A percentile compares a stretch with the other conserved stretches of the same genome.
phyloP scores from a whole-genome alignment of 2,113 vertebrate species.

The Poecilia latipinna region DNA sequence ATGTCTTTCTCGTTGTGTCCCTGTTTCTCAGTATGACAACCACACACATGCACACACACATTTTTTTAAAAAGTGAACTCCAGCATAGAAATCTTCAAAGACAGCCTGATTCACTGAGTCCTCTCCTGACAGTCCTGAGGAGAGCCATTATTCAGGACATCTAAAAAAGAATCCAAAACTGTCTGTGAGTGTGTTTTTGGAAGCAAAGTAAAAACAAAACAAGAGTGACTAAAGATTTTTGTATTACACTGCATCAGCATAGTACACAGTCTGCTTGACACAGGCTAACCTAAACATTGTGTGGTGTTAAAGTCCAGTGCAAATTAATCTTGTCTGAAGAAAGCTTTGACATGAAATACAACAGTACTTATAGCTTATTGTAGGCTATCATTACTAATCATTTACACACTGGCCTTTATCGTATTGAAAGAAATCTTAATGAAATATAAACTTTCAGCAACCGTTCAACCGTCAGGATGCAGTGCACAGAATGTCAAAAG shows the following conservation, averaged over 20 bases:
- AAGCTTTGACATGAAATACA: background rate
- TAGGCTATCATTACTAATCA: background rate
- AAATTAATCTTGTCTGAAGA: too few species aligned
- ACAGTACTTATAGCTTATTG: background rate
- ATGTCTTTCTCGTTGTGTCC: slow-evolving; percentile 3
- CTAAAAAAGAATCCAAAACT: too few species aligned
- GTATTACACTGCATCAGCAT: too few species aligned
- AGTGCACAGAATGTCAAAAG: too few species aligned
- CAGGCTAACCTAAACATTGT: background rate
- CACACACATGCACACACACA: background rate
- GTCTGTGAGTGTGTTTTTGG: too few species aligned
- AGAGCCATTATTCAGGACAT: background rate
- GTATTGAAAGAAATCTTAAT: background rate
- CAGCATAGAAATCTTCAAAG: slow-evolving; percentile 17
- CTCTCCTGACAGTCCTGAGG: background rate
- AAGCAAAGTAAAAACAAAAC: too few species aligned
- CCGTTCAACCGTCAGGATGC: background rate
- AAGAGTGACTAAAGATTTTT: too few species aligned
- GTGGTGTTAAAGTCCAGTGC: background rate
- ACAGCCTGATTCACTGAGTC: background rate
- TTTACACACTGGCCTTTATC: background rate
- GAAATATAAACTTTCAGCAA: background rate
- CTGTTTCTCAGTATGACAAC: slow-evolving; percentile 6
- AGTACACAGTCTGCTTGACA: background rate
- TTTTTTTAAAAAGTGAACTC: slow-evolving; percentile 11